These are phyloP conservation scores for Coptodon rendalli DNA, from an alignment of 2,113 vertebrate genomes.

Conservation along the genomic window DNA sequence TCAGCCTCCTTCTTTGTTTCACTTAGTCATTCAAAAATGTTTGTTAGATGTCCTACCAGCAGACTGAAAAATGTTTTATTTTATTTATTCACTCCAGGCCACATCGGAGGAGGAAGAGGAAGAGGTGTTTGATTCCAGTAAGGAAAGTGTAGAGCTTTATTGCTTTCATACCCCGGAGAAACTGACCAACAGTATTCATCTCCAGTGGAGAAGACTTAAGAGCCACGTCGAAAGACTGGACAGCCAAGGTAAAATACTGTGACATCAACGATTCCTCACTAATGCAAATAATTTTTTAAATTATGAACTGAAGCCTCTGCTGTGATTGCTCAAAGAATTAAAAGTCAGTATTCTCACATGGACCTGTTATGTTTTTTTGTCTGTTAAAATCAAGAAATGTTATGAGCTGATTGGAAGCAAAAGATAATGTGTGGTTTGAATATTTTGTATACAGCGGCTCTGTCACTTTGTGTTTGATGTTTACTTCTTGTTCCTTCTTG, in stretches of 20 bases:
- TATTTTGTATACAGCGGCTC: background rate
- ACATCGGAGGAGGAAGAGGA: constrained; percentile 86
- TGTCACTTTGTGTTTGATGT: background rate
- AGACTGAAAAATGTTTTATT: background rate
- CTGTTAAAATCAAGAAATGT: background rate
- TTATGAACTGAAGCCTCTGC: fast-evolving
- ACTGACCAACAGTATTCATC: constrained; percentile 92
- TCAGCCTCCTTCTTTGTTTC: background rate
- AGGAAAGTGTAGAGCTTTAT: constrained; percentile 82
- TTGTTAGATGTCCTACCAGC: background rate
- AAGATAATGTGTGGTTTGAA: background rate
- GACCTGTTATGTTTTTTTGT: background rate
- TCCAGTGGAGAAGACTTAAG: constrained; percentile 92
- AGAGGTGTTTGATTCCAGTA: constrained; percentile 73
- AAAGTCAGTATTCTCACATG: background rate
- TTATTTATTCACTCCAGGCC: constrained; percentile 50
- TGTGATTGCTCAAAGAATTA: background rate
- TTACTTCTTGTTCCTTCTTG: background rate
- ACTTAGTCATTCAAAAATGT: background rate
- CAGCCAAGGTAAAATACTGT: constrained; percentile 79
- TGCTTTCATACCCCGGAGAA: constrained; percentile 89
- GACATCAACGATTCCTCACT: background rate
- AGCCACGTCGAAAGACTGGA: constrained; percentile 89
- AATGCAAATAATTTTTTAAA: background rate
- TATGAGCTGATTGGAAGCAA: background rate